phyloP scores from a whole-genome alignment of 2,888 invertebrate genomes.

The Antheraea assamensis region DNA sequence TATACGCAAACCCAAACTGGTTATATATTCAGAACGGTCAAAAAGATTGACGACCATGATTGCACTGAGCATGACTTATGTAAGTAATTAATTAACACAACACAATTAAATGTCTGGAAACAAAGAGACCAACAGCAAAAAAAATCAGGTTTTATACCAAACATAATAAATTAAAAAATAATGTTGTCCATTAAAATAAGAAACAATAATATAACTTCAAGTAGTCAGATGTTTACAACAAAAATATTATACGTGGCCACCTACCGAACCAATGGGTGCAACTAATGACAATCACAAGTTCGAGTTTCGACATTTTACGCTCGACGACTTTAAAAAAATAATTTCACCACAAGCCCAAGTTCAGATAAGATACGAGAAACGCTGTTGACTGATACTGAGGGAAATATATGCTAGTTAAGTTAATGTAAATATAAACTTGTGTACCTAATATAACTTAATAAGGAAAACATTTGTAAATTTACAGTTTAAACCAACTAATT shows the following conservation, averaged over 20 bases:
- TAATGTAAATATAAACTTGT: not conserved
- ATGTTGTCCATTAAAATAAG: not conserved
- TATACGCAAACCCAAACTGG: too few relatives aligned
- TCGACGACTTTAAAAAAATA: slow-evolving; percentile 29
- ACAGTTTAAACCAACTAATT: not conserved
- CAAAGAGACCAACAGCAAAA: too few relatives aligned
- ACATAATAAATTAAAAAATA: too few relatives aligned
- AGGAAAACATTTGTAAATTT: not conserved
- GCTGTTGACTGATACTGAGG: slow-evolving; percentile 28
- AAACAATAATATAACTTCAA: not conserved
- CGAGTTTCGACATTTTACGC: slow-evolving; percentile 5
- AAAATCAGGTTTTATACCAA: too few relatives aligned
- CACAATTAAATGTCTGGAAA: too few relatives aligned
- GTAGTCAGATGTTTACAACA: not conserved
- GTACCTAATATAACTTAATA: not conserved
- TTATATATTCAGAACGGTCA: too few relatives aligned
- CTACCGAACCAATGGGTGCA: not conserved
- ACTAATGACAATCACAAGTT: not conserved
- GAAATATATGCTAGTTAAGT: slow-evolving; percentile 9
- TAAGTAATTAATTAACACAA: too few relatives aligned
- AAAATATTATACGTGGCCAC: not conserved
- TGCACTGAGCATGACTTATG: too few relatives aligned
- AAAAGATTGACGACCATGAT: too few relatives aligned
- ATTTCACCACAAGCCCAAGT: slow-evolving; percentile 33
- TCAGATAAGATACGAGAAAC: slow-evolving; percentile 43